A percentile compares a stretch with the other conserved stretches of the same genome.
These are phyloP conservation scores for Orchesella cincta DNA, from an alignment of 1,140 invertebrate genomes.

Conservation along the genomic window DNA sequence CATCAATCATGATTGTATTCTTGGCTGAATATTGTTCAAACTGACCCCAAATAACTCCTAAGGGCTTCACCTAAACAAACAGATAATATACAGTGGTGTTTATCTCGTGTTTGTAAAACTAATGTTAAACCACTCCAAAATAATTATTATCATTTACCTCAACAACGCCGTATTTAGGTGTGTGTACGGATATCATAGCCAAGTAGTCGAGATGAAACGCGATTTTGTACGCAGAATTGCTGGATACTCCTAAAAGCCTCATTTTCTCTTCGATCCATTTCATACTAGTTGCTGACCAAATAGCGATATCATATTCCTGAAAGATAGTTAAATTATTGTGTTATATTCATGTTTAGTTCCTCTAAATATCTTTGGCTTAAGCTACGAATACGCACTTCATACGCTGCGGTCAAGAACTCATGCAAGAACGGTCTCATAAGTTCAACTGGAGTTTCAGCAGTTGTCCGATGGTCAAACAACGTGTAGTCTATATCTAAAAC, in stretches of 20 bases:
- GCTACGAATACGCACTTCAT: constrained; percentile 71
- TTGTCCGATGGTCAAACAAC: constrained; percentile 87
- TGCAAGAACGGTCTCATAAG: constrained; percentile 94
- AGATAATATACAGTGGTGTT: neutral
- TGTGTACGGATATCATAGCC: constrained; percentile 93
- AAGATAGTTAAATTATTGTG: neutral
- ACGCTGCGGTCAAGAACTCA: constrained; percentile 89
- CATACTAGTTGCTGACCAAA: constrained; percentile 96
- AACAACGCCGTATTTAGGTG: constrained; percentile 83
- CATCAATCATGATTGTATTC: constrained; percentile 98
- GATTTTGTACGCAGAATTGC: constrained; percentile 85
- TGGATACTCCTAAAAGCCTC: constrained; percentile 82
- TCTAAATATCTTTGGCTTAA: too few relatives aligned
- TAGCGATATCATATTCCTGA: constrained; percentile 79
- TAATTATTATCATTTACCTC: constrained; percentile 66
- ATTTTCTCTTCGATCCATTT: constrained; percentile 98
- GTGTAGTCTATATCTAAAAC: constrained; percentile 98
- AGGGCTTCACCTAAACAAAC: constrained; percentile 81
- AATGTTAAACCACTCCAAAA: neutral
- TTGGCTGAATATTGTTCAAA: constrained; percentile 81
- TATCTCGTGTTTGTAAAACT: neutral
- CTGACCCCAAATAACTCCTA: constrained; percentile 96
- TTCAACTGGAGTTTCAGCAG: constrained; percentile 82
- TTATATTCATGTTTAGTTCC: too few relatives aligned
- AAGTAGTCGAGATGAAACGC: constrained; percentile 85